Conservation (phyloP, 2,888 invertebrate genomes). For the Synanthedon vespiformis region DNA sequence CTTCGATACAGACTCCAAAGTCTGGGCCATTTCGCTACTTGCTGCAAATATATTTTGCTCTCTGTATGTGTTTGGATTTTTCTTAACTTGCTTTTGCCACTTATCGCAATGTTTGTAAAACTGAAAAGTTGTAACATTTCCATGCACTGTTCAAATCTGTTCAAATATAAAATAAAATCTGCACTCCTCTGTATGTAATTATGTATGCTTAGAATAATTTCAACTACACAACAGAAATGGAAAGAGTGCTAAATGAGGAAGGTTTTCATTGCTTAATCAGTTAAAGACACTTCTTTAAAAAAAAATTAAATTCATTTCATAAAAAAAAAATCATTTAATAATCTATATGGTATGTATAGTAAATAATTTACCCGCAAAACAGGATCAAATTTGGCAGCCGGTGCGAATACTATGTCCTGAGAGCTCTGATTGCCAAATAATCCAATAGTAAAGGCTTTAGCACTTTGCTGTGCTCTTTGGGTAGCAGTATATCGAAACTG, state of each 20-base stretch:
- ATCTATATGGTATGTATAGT: no score
- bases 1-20: conserved; percentile 70
- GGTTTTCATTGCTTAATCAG: no score
- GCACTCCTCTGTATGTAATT: no score
- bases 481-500: conserved; percentile 84
- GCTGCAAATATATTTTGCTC: conserved; percentile 69
- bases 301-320: no score
- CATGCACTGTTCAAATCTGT: background rate
- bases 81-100: conserved; percentile 78
- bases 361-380: conserved; percentile 72
- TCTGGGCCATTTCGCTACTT: conserved; percentile 67
- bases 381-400: conserved; percentile 73
- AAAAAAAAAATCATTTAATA: no score
- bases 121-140: conserved; percentile 48
- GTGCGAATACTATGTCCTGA: conserved; percentile 73
- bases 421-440: conserved; percentile 77
- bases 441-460: conserved; percentile 79
- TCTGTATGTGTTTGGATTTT: conserved; percentile 72
- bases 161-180: no score
- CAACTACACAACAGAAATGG: no score
- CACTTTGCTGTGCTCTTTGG: conserved; percentile 81
- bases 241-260: no score
- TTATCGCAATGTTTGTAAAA: conserved; percentile 82
- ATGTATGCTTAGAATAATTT: no score
- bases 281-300: no score